These are phyloP conservation scores for Rhingia rostrata DNA, from an alignment of 2,888 invertebrate genomes.

Conservation along the genomic window DNA sequence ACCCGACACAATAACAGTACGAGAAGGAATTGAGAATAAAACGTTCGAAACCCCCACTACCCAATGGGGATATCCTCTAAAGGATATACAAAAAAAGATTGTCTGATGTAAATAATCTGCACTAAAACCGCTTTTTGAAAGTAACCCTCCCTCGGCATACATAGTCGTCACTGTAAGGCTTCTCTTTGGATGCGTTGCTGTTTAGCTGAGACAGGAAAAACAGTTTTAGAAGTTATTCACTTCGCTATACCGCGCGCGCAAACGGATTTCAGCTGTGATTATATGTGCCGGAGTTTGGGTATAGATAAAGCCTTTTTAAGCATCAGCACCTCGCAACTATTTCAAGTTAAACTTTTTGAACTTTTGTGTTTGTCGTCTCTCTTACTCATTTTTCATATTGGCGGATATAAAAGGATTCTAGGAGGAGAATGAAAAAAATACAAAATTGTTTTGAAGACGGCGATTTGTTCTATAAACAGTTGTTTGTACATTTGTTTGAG, in stretches of 20 bases:
- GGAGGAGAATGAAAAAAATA: not conserved
- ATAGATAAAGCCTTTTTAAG: constrained; percentile 49
- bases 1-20: constrained; percentile 66
- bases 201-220: constrained; percentile 69
- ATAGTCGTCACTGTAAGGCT: constrained; percentile 22
- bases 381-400: constrained; percentile 7
- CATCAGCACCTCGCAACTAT: constrained; percentile 66
- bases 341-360: constrained; percentile 73
- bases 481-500: constrained; percentile 7
- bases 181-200: constrained; percentile 56
- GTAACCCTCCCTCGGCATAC: not conserved
- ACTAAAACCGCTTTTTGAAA: constrained; percentile 68
- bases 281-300: constrained; percentile 5
- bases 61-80: constrained; percentile 9
- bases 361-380: constrained; percentile 49
- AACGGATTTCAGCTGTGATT: constrained; percentile 60
- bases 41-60: constrained; percentile 4
- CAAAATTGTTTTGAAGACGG: constrained; percentile 17
- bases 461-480: constrained; percentile 71
- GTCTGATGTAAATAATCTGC: constrained; percentile 70
- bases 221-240: constrained; percentile 66
- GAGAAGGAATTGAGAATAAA: constrained; percentile 61
- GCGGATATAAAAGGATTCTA: constrained; percentile 18
- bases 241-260: constrained; percentile 44
- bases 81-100: constrained; percentile 53